Evolutionary conservation across 2,797 vertebrate species (phyloP).

Genomic region (Xerus rutilus): DNA sequence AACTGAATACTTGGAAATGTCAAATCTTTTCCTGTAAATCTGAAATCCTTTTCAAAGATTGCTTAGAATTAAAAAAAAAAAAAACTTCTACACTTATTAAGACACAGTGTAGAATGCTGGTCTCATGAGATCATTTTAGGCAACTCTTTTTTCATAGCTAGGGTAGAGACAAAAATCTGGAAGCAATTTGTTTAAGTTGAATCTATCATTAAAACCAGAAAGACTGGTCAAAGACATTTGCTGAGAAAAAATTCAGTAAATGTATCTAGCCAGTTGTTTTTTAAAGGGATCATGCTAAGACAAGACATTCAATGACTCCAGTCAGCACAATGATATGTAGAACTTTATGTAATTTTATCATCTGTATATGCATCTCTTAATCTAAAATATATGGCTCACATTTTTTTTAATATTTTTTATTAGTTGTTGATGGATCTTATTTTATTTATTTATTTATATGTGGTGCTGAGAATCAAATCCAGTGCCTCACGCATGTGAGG

Average conservation of each 20-base stretch:
- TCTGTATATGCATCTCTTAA: slow-evolving; percentile 40
- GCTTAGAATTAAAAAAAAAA: slow-evolving; percentile 81
- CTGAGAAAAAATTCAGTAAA: slow-evolving; percentile 62
- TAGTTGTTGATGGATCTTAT: too few relatives aligned
- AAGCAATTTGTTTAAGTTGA: slow-evolving; percentile 72
- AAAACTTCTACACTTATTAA: slow-evolving; percentile 85
- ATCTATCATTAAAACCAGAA: slow-evolving; percentile 70
- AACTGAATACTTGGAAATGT: slow-evolving; percentile 84
- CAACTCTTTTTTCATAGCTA: slow-evolving; percentile 65
- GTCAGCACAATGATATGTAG: background rate
- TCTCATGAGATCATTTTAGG: slow-evolving; percentile 82
- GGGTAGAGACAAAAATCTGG: slow-evolving; percentile 78
- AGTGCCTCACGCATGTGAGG: too few relatives aligned
- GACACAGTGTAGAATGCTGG: slow-evolving; percentile 74
- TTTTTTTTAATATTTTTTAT: slow-evolving; percentile 38
- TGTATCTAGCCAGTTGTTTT: slow-evolving; percentile 57
- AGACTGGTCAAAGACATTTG: background rate
- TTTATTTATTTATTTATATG: too few relatives aligned
- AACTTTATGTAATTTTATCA: background rate
- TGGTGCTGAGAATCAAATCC: too few relatives aligned
- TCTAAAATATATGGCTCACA: background rate
- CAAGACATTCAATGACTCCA: slow-evolving; percentile 31
- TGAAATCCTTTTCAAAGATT: slow-evolving; percentile 84
- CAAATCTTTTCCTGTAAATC: slow-evolving; percentile 81
- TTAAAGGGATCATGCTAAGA: slow-evolving; percentile 24